Conservation (phyloP, 1,140 invertebrate genomes). For the Drosophila nannoptera region DNA sequence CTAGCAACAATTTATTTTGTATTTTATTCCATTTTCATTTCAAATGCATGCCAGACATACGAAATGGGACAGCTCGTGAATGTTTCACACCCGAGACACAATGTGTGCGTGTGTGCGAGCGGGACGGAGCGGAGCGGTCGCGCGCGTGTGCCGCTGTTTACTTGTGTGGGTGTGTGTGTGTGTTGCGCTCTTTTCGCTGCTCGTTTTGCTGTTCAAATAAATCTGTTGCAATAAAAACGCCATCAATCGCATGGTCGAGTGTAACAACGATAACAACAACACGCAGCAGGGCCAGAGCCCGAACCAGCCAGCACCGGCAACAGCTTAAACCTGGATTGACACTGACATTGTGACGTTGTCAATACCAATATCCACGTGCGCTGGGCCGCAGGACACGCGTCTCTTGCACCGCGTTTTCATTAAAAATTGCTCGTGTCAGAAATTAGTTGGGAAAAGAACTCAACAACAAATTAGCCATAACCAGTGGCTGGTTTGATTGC, state of each 20-base stretch:
- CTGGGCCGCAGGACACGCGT: constrained; percentile 27
- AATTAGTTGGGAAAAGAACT: constrained; percentile 39
- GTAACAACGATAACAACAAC: constrained; percentile 24
- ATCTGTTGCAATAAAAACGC: constrained; percentile 68
- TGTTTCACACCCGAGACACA: constrained; percentile 29
- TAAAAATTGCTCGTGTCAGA: constrained; percentile 31
- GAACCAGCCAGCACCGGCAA: too few species aligned
- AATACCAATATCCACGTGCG: constrained; percentile 44
- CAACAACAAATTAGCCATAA: constrained; percentile 51
- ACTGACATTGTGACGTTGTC: constrained; percentile 67
- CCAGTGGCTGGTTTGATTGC: constrained; percentile 18
- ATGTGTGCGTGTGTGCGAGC: constrained; percentile 2
- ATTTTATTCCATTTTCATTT: constrained; percentile 51
- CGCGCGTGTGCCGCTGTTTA: constrained; percentile 3
- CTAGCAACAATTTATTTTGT: constrained; percentile 53
- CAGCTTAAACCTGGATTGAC: constrained; percentile 69
- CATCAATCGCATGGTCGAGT: constrained; percentile 46
- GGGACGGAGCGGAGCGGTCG: background rate
- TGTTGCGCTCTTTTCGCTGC: constrained; percentile 16
- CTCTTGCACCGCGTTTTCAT: constrained; percentile 37
- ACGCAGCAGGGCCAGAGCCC: background rate
- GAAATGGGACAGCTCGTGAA: constrained; percentile 37
- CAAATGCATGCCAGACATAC: constrained; percentile 42
- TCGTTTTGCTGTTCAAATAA: constrained; percentile 62
- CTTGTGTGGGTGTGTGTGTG: constrained; percentile 14